phyloP scores from a whole-genome alignment of 2,113 vertebrate species.

The Cavia aperea region DNA sequence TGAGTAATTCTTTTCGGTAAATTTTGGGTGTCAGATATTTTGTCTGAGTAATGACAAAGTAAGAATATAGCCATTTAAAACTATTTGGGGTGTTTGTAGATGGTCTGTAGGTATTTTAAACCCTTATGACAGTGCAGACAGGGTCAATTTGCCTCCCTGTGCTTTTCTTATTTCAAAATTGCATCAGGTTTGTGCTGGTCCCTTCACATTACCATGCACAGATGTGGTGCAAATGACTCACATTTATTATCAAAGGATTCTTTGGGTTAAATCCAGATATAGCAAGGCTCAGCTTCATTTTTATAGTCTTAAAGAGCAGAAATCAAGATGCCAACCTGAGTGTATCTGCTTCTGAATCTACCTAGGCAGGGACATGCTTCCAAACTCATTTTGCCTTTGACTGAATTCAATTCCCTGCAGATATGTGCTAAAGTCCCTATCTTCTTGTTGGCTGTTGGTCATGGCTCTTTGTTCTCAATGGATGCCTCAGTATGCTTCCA shows the following conservation, averaged over 20 bases:
- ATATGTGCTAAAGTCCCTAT: neutral
- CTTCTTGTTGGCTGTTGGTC: neutral
- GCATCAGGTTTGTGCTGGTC: neutral
- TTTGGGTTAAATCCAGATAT: neutral
- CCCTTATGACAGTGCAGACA: neutral
- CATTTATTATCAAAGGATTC: neutral
- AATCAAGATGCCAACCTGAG: neutral
- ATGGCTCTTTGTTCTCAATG: neutral
- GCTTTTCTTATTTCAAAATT: neutral
- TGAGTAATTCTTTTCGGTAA: neutral
- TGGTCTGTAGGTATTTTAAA: neutral
- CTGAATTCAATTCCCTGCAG: neutral
- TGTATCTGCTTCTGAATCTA: neutral
- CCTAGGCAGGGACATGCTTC: neutral
- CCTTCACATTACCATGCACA: neutral
- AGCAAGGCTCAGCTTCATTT: rapidly evolving
- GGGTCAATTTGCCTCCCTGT: neutral
- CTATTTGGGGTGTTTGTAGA: neutral
- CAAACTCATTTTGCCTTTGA: neutral
- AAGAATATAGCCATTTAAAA: neutral
- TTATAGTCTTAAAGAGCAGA: neutral
- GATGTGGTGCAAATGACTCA: neutral
- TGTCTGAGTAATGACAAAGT: neutral
- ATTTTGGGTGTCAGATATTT: neutral
- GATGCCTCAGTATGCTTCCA: neutral